These are phyloP conservation scores for Thecophora atra DNA, from an alignment of 2,888 invertebrate genomes.

Conservation along the genomic window DNA sequence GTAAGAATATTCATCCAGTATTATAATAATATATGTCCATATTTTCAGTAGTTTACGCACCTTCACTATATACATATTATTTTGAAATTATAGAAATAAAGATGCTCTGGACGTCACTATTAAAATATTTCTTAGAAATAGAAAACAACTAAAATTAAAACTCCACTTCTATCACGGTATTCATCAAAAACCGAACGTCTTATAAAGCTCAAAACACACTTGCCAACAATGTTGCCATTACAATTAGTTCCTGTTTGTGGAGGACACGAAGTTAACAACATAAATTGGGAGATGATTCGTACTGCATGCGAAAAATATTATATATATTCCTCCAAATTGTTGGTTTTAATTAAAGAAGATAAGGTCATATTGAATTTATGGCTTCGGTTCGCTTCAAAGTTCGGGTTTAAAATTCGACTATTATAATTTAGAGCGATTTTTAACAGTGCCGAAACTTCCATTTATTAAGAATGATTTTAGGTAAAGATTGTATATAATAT, in stretches of 20 bases:
- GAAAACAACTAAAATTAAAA: conserved; percentile 20
- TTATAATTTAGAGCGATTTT: no score
- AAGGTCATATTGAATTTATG: no score
- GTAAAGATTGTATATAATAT: no score
- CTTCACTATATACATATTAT: conserved; percentile 64
- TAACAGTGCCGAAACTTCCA: conserved; percentile 59
- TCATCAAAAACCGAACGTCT: conserved; percentile 23
- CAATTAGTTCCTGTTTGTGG: no score
- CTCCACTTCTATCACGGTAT: conserved; percentile 26
- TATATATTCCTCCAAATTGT: no score
- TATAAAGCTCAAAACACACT: neutral
- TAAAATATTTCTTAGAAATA: conserved; percentile 26
- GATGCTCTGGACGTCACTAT: conserved; percentile 18
- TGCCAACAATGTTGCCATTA: no score
- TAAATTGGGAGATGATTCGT: no score
- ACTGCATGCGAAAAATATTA: no score
- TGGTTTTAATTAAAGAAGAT: no score
- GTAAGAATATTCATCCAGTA: conserved; percentile 18
- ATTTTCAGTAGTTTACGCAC: conserved; percentile 50
- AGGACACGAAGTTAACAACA: no score
- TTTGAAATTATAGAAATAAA: conserved; percentile 36
- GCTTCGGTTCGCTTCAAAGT: no score
- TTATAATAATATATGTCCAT: conserved; percentile 42
- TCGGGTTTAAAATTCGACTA: no score
- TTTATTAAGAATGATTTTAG: conserved; percentile 81